Conservation (phyloP, 2,888 invertebrate species). For the Poecilus cupreus region DNA sequence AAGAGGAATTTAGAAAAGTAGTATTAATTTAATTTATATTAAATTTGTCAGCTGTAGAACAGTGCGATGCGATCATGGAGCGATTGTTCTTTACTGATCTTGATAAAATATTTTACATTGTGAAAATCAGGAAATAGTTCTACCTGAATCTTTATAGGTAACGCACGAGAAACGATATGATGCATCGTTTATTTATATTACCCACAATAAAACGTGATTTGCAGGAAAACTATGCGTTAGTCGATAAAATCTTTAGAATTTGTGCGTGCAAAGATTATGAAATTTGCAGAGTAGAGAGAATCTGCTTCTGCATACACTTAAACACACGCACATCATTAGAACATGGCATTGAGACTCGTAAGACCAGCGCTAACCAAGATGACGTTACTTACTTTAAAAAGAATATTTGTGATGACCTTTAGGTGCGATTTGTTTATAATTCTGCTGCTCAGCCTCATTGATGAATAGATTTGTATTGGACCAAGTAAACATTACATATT, state of each 20-base stretch:
- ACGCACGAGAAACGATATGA: too few relatives aligned
- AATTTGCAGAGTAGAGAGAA: background rate
- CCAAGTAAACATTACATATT: background rate
- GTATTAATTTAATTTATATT: too few relatives aligned
- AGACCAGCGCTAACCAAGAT: constrained; percentile 2
- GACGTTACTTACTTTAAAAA: constrained; percentile 51
- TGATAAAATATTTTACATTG: too few relatives aligned
- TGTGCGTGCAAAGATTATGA: background rate
- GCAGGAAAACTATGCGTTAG: too few relatives aligned
- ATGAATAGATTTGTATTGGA: constrained; percentile 31
- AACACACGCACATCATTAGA: background rate
- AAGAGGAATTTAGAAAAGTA: too few relatives aligned
- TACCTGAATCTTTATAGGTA: too few relatives aligned
- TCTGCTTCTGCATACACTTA: background rate
- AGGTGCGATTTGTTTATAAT: constrained; percentile 54
- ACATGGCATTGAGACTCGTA: constrained; percentile 49
- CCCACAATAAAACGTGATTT: too few relatives aligned
- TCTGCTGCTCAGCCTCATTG: constrained; percentile 34
- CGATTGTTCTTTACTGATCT: too few relatives aligned
- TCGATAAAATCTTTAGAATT: background rate
- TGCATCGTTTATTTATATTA: too few relatives aligned
- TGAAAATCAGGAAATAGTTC: too few relatives aligned
- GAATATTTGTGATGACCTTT: constrained; percentile 54
- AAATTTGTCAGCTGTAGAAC: too few relatives aligned
- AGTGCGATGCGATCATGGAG: too few relatives aligned